A percentile compares a stretch with the other conserved stretches of the same genome.
Conservation (phyloP, 1,140 invertebrate species). For the Arctopsyche grandis region DNA sequence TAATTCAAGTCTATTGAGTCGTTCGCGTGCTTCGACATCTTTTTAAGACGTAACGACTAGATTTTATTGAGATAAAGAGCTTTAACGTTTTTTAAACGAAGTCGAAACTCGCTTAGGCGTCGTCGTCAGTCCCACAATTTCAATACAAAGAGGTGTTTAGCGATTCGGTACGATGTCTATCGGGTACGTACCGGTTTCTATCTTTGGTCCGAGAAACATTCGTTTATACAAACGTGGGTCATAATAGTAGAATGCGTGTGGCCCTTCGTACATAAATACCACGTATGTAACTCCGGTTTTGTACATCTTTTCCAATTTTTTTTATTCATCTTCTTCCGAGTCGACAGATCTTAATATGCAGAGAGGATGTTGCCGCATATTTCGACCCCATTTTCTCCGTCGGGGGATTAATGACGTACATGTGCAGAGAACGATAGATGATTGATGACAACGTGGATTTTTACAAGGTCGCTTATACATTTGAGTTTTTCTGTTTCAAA, state of each 20-base stretch:
- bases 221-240: no score
- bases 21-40: no score
- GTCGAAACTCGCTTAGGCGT: no score
- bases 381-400: conserved; percentile 5
- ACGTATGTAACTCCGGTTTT: neutral
- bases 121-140: no score
- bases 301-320: neutral
- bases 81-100: no score
- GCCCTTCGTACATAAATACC: neutral
- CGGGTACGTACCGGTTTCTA: no score
- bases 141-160: no score
- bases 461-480: neutral
- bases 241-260: neutral
- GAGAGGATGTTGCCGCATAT: conserved; percentile 6
- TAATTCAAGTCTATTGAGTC: no score
- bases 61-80: no score
- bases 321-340: neutral
- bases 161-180: no score
- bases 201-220: no score
- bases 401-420: neutral
- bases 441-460: neutral
- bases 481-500: neutral
- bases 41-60: no score
- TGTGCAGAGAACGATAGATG: neutral
- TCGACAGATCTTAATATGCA: neutral